Evolutionary conservation across 2,797 vertebrate genomes (phyloP).

Genomic region (Furcifer pardalis): DNA sequence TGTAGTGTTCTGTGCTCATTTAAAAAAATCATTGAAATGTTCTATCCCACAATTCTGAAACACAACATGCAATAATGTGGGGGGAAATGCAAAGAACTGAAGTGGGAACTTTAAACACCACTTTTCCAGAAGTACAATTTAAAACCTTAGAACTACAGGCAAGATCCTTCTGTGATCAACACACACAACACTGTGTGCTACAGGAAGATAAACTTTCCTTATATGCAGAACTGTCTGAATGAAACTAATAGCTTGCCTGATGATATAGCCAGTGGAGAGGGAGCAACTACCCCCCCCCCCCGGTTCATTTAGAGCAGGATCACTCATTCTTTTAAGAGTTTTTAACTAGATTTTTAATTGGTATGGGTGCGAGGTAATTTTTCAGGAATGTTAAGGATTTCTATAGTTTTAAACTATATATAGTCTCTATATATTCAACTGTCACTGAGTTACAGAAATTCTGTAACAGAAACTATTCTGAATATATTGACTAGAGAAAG

Average conservation of each 20-base stretch:
- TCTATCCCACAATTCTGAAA: neutral
- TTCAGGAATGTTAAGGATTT: too few species aligned
- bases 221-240: neutral
- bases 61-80: neutral
- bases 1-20: neutral
- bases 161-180: too few species aligned
- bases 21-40: neutral
- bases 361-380: too few species aligned
- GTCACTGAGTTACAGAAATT: neutral
- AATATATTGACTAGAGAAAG: neutral
- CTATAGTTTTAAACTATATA: too few species aligned
- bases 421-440: neutral
- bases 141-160: neutral
- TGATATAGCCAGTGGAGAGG: too few species aligned
- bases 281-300: too few species aligned
- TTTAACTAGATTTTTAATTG: too few species aligned
- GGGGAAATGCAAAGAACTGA: neutral
- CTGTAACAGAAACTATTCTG: neutral
- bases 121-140: neutral
- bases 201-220: too few species aligned
- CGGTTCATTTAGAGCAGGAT: too few species aligned
- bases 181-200: neutral
- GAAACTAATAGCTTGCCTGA: neutral
- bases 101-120: neutral
- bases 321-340: too few species aligned